phyloP scores from a whole-genome alignment of 2,888 invertebrate species.

The Pristionchus fissidentatus region DNA sequence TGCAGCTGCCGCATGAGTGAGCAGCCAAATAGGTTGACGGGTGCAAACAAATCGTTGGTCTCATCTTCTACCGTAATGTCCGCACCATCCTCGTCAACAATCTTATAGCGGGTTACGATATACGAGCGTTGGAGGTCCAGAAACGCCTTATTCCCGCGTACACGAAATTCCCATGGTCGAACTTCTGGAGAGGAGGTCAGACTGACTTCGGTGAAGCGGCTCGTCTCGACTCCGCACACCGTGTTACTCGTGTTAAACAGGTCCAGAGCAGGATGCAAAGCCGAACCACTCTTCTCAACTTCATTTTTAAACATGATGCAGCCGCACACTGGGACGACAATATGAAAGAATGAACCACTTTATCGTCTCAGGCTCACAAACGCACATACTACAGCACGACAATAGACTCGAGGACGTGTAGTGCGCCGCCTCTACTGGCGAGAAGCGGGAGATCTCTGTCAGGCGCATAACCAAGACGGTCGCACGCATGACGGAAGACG shows the following conservation, averaged over 20 bases:
- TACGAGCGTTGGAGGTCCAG: slow-evolving; percentile 7
- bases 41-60: background rate
- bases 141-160: background rate
- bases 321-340: background rate
- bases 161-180: background rate
- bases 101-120: background rate
- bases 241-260: background rate
- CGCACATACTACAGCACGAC: background rate
- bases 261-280: background rate
- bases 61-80: background rate
- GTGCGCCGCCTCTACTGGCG: background rate
- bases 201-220: background rate
- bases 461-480: background rate
- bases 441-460: background rate
- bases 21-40: slow-evolving; percentile 26
- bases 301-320: slow-evolving; percentile 14
- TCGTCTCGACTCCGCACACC: background rate
- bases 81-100: background rate
- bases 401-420: background rate
- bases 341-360: background rate
- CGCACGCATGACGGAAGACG: background rate
- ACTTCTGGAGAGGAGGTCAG: background rate
- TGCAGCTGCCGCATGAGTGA: background rate
- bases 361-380: no score
- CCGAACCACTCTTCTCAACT: background rate